Percentiles rank a stretch among this genome's conserved stretches.
Evolutionary conservation across 2,888 invertebrate species (phyloP).

Genomic region (Ametastegia equiseti): DNA sequence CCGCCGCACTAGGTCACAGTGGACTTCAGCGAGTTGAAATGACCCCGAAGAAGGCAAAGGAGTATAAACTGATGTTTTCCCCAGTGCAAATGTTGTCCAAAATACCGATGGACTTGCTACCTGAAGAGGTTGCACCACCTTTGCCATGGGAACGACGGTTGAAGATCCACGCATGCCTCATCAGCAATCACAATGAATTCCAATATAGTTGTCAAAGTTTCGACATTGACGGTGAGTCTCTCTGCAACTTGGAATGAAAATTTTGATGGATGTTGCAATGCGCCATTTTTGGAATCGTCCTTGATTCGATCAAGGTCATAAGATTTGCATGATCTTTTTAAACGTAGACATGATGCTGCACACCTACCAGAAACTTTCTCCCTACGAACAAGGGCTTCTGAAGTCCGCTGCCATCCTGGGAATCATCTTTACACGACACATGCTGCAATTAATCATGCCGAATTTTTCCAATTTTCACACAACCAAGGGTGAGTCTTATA

Average conservation of each 20-base stretch:
- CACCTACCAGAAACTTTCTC: conserved; percentile 74
- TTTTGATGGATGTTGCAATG: not conserved
- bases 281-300: too few relatives aligned
- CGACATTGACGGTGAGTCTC: not conserved
- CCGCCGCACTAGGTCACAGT: conserved; percentile 77
- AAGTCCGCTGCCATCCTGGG: conserved; percentile 81
- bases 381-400: conserved; percentile 80
- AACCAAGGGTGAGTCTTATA: conserved; percentile 56
- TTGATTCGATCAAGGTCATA: not conserved
- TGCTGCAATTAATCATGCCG: conserved; percentile 78
- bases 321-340: not conserved
- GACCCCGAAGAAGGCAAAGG: conserved; percentile 65
- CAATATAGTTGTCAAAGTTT: not conserved
- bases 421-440: conserved; percentile 77
- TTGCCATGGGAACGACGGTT: conserved; percentile 54
- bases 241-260: not conserved
- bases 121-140: conserved; percentile 59
- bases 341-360: conserved; percentile 64
- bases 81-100: conserved; percentile 65
- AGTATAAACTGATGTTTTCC: conserved; percentile 74
- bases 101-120: conserved; percentile 56
- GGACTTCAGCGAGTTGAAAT: conserved; percentile 73
- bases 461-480: conserved; percentile 76
- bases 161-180: conserved; percentile 27
- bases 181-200: conserved; percentile 8